Conservation (phyloP, 53 echinoderm and acorn worm genomes). For the Arbacia lixula region DNA sequence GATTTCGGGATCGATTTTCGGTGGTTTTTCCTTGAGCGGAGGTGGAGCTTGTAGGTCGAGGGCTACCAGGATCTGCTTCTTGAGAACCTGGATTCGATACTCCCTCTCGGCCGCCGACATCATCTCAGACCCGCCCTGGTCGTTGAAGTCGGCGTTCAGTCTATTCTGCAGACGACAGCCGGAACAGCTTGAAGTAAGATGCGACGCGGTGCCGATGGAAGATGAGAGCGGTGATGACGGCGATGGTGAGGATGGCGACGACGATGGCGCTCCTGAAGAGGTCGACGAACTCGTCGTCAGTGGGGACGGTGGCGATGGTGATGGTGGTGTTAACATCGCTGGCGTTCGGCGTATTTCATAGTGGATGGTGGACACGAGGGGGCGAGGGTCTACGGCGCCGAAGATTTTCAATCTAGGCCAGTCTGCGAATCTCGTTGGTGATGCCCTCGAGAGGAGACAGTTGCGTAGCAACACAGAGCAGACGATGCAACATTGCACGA, state of each 20-base stretch:
- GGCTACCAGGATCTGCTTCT: slow-evolving; percentile 16
- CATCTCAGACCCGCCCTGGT: background rate
- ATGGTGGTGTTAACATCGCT: background rate
- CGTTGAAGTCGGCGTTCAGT: background rate
- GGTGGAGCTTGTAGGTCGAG: slow-evolving; percentile 16
- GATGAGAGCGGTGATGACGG: background rate
- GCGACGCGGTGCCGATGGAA: background rate
- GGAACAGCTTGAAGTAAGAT: background rate
- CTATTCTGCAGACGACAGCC: background rate
- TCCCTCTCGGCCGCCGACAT: slow-evolving; percentile 47
- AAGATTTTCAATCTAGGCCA: slow-evolving; percentile 36
- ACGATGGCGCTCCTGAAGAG: background rate
- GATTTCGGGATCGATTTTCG: slow-evolving; percentile 6
- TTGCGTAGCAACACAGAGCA: slow-evolving; percentile 50
- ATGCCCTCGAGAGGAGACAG: slow-evolving; percentile 17
- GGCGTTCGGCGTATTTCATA: background rate
- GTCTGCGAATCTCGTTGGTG: slow-evolving; percentile 1
- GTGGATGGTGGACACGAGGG: background rate
- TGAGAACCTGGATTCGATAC: slow-evolving; percentile 20
- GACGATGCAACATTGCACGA: slow-evolving; percentile 6
- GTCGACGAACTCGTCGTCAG: background rate
- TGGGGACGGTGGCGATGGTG: background rate
- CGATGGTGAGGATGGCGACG: background rate
- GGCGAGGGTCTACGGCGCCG: background rate
- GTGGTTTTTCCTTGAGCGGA: background rate